phyloP scores from a whole-genome alignment of 2,113 vertebrate genomes.

The Gorsachius goisagi region DNA sequence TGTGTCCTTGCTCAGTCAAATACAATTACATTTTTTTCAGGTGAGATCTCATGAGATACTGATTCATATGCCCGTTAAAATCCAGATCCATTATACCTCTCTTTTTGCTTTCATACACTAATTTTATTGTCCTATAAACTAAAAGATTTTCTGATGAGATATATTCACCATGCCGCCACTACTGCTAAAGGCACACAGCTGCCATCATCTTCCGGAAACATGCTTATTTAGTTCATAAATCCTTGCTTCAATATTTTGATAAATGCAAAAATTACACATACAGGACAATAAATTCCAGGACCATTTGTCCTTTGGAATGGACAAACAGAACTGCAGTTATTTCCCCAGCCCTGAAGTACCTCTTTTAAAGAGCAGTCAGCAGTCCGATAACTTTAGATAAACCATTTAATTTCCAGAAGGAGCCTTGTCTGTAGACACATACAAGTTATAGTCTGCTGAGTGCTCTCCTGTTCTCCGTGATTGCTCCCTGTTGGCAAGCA shows the following conservation, averaged over 20 bases:
- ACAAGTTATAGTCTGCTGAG: neutral
- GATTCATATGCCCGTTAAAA: slow-evolving; percentile 38
- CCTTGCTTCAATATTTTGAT: neutral
- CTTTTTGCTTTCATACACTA: slow-evolving; percentile 44
- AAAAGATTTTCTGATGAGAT: slow-evolving; percentile 29
- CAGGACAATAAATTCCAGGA: slow-evolving; percentile 9
- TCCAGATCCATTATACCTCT: slow-evolving; percentile 20
- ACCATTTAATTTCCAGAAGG: slow-evolving; percentile 26
- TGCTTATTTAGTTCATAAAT: slow-evolving; percentile 33
- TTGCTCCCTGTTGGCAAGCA: neutral
- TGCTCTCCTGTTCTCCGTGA: neutral
- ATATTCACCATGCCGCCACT: neutral
- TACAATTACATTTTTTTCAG: neutral
- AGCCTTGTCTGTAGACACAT: neutral
- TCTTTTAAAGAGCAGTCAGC: slow-evolving; percentile 5
- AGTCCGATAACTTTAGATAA: slow-evolving; percentile 17
- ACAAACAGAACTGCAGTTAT: neutral
- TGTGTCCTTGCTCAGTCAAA: neutral
- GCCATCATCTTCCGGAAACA: neutral
- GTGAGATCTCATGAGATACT: neutral
- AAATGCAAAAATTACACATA: neutral
- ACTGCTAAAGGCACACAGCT: neutral
- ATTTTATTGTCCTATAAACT: slow-evolving; percentile 53
- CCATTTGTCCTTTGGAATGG: neutral
- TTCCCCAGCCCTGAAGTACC: neutral